Conservation (phyloP, 2,797 vertebrate genomes). For the Ataeniobius toweri region DNA sequence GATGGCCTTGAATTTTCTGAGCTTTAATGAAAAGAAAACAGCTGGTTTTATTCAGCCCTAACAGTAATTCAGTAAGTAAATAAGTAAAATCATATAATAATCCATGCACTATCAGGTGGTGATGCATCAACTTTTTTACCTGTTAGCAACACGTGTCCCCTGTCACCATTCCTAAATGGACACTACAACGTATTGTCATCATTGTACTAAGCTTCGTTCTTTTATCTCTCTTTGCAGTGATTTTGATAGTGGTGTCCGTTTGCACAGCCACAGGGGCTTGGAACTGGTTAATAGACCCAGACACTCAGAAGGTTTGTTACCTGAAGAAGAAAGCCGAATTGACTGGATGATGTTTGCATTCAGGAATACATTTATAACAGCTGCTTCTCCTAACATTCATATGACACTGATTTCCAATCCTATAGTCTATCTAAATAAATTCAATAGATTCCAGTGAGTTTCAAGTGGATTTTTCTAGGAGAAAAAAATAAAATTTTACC, state of each 20-base stretch:
- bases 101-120: no score
- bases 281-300: conserved; percentile 99
- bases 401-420: neutral
- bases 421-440: neutral
- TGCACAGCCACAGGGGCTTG: conserved; percentile 98
- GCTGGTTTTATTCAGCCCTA: no score
- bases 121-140: neutral
- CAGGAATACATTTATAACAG: neutral
- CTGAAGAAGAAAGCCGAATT: neutral
- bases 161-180: neutral
- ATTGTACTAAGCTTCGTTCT: neutral
- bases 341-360: neutral
- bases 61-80: no score
- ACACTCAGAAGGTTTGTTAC: conserved; percentile 92
- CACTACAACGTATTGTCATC: neutral
- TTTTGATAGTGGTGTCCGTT: conserved; percentile 97
- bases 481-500: neutral
- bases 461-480: neutral
- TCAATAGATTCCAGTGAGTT: neutral
- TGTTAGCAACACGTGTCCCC: neutral
- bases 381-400: neutral
- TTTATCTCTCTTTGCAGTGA: conserved; percentile 82
- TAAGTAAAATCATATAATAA: no score
- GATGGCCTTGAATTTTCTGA: neutral
- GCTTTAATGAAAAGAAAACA: neutral